phyloP scores from a whole-genome alignment of 2,888 invertebrate genomes.

The Volucella bombylans region DNA sequence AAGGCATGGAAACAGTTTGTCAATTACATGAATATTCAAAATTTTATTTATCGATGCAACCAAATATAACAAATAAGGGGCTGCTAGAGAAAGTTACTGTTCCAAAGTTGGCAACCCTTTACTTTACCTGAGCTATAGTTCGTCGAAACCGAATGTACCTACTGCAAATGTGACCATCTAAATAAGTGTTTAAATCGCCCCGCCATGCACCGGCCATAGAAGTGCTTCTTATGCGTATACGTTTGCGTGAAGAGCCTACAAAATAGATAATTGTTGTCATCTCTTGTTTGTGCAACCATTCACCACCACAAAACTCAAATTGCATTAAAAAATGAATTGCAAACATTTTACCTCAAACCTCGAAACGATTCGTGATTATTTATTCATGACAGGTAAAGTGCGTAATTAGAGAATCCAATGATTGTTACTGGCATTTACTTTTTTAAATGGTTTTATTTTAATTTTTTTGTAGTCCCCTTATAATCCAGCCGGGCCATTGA shows the following conservation, averaged over 20 bases:
- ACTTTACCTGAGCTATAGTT: constrained; percentile 1
- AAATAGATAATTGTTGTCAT: constrained; percentile 36
- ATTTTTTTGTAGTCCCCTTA: constrained; percentile 1
- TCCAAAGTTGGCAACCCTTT: constrained; percentile 30
- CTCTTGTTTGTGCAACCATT: constrained; percentile 15
- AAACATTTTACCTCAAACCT: constrained; percentile 47
- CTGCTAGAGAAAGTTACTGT: constrained; percentile 43
- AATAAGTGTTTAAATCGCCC: constrained; percentile 8
- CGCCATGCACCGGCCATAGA: constrained; percentile 21
- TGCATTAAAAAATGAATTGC: constrained; percentile 44
- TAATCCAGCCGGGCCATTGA: constrained; percentile 35
- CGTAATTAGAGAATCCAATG: constrained; percentile 48
- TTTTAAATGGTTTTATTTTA: constrained; percentile 4
- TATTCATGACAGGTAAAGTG: constrained; percentile 54
- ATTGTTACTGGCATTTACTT: constrained; percentile 26
- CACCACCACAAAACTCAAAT: constrained; percentile 31
- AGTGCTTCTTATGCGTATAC: constrained; percentile 39
- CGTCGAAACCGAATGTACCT: constrained; percentile 38
- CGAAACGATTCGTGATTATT: constrained; percentile 45
- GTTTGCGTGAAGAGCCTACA: constrained; percentile 48
- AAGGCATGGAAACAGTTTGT: constrained; percentile 15
- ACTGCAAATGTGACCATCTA: constrained; percentile 35
- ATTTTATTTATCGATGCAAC: constrained; percentile 12
- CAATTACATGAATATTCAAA: constrained; percentile 56
- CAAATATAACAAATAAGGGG: constrained; percentile 6